These are phyloP conservation scores for Amazona ochrocephala DNA, from an alignment of 2,797 vertebrate genomes.

Conservation along the genomic window DNA sequence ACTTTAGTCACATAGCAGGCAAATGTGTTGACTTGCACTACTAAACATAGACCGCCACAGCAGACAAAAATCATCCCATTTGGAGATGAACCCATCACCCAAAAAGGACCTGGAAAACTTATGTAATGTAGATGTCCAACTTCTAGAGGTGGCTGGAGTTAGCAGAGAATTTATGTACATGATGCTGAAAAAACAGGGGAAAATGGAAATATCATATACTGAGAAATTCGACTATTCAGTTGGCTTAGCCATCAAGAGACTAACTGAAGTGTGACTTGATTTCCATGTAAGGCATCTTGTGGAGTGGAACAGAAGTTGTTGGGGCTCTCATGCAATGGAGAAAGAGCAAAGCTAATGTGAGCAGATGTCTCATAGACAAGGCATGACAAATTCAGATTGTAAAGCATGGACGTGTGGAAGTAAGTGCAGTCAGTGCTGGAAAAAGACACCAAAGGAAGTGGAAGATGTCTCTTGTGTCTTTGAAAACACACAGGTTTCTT, in stretches of 20 bases:
- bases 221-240: neutral
- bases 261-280: neutral
- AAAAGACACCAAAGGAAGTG: neutral
- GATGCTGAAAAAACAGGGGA: neutral
- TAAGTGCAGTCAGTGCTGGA: neutral
- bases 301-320: neutral
- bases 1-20: neutral
- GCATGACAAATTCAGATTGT: neutral
- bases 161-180: neutral
- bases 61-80: neutral
- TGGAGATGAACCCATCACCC: neutral
- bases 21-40: neutral
- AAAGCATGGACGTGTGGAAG: neutral
- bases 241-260: neutral
- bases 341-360: neutral
- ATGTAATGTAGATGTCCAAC: neutral
- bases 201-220: neutral
- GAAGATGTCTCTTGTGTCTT: neutral
- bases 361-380: neutral
- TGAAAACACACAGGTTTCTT: neutral
- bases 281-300: neutral
- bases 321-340: neutral
- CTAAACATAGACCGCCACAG: neutral
- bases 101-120: neutral
- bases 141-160: neutral